These are phyloP conservation scores for Cichladusa arquata DNA, from an alignment of 2,113 vertebrate species.

Conservation along the genomic window DNA sequence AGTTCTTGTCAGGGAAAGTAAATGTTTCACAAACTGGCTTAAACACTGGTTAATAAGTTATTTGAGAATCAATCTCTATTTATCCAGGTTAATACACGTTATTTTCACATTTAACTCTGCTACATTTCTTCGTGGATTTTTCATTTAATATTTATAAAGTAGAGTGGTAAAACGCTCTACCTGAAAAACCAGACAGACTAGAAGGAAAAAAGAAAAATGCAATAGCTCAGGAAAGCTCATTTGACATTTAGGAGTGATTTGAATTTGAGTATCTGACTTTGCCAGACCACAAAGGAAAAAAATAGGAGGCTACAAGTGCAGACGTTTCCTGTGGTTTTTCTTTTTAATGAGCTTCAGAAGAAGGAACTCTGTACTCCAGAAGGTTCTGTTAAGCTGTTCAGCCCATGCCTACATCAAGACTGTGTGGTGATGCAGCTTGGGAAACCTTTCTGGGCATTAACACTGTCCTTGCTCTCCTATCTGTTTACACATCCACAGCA, in stretches of 20 bases:
- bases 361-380: background rate
- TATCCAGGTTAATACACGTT: background rate
- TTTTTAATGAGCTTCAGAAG: background rate
- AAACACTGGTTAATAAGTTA: background rate
- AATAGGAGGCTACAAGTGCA: background rate
- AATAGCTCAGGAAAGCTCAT: background rate
- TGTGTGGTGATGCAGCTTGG: background rate
- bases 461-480: background rate
- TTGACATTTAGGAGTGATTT: slow-evolving; percentile 15
- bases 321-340: slow-evolving; percentile 18
- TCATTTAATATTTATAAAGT: background rate
- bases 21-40: background rate
- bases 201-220: background rate
- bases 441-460: background rate
- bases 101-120: background rate
- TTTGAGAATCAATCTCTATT: background rate
- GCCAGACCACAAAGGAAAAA: background rate
- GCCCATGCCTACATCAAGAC: background rate
- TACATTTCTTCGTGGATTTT: background rate
- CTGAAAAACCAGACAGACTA: background rate
- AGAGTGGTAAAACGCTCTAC: background rate
- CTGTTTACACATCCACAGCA: background rate
- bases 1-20: background rate
- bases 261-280: slow-evolving; percentile 23
- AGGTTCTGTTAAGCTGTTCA: background rate